Conservation (phyloP, 2,888 invertebrate species). For the Pardosa pseudoannulata region DNA sequence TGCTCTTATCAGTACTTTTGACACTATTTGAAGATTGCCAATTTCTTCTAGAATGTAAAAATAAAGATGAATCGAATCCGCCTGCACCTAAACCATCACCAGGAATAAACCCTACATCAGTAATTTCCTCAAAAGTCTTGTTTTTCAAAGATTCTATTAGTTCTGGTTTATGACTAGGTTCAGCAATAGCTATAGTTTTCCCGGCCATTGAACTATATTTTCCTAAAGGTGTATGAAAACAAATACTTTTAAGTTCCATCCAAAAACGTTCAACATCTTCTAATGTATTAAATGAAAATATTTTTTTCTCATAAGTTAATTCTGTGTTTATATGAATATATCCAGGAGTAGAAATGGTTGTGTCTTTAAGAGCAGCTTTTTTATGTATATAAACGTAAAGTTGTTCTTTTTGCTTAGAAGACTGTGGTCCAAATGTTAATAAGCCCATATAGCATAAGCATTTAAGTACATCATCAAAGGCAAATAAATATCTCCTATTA, state of each 20-base stretch:
- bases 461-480: constrained; percentile 81
- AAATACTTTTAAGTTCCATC: constrained; percentile 83
- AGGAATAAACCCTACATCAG: constrained; percentile 81
- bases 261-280: constrained; percentile 81
- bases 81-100: constrained; percentile 86
- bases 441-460: constrained; percentile 83
- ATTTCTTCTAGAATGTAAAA: constrained; percentile 78
- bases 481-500: constrained; percentile 81
- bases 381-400: constrained; percentile 84
- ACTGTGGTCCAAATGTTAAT: constrained; percentile 83
- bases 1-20: neutral
- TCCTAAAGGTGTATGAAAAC: constrained; percentile 83
- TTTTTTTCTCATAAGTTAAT: constrained; percentile 81
- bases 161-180: constrained; percentile 78
- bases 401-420: constrained; percentile 84
- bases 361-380: constrained; percentile 82
- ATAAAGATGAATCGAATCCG: constrained; percentile 85
- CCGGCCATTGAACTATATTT: constrained; percentile 74
- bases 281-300: constrained; percentile 81
- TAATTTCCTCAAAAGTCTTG: constrained; percentile 79
- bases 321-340: constrained; percentile 81
- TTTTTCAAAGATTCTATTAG: constrained; percentile 79
- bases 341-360: constrained; percentile 82
- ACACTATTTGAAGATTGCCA: constrained; percentile 72
- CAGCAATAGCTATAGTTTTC: constrained; percentile 47